These are phyloP conservation scores for Podarcis raffonei DNA, from an alignment of 2,113 vertebrate genomes.

Conservation along the genomic window DNA sequence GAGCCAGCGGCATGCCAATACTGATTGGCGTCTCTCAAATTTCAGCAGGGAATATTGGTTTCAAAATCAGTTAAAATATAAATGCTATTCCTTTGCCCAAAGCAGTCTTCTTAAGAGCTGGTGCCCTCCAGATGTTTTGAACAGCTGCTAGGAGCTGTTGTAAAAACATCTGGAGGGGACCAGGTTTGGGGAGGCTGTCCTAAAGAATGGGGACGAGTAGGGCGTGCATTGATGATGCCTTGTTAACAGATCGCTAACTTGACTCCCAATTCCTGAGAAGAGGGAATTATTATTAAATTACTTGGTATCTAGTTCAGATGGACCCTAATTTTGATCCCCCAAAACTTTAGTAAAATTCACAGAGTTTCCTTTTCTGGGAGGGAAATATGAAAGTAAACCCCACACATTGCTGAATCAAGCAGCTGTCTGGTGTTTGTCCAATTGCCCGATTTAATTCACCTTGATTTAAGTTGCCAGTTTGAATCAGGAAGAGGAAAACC, in stretches of 20 bases:
- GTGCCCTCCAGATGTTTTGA: too few relatives aligned
- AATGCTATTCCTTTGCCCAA: neutral
- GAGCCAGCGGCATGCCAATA: too few relatives aligned
- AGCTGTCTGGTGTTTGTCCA: neutral
- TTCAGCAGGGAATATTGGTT: neutral
- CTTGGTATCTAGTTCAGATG: neutral
- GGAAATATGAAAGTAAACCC: neutral
- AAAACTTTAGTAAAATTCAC: neutral
- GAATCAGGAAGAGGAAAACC: neutral
- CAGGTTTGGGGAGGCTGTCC: too few relatives aligned
- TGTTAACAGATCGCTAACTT: too few relatives aligned
- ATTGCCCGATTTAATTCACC: slow-evolving; percentile 4
- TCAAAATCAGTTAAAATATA: neutral
- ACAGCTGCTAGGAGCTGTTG: too few relatives aligned
- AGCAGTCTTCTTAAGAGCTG: neutral
- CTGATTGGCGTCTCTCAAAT: too few relatives aligned
- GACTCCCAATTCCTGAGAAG: neutral
- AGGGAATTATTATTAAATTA: neutral
- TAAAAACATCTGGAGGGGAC: too few relatives aligned
- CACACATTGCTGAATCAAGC: neutral
- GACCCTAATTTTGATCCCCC: neutral
- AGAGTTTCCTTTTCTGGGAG: neutral
- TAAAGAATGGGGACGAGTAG: too few relatives aligned
- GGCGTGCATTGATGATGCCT: too few relatives aligned
- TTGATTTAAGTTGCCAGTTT: slow-evolving; percentile 13